Percentiles rank a stretch among this genome's conserved stretches.
Conservation (phyloP, 2,797 vertebrate species). For the Emys orbicularis region DNA sequence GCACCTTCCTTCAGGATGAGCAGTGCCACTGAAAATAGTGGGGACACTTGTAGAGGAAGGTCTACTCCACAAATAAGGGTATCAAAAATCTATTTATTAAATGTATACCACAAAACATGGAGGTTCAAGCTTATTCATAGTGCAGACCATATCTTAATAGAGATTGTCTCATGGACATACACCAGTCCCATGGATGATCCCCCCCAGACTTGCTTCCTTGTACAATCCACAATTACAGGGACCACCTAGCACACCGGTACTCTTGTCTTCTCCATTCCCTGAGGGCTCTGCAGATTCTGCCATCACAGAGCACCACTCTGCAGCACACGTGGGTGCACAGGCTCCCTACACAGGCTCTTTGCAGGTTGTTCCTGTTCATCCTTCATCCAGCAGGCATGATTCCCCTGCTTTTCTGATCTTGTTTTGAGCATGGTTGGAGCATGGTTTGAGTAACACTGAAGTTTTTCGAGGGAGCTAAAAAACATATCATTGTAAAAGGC, state of each 20-base stretch:
- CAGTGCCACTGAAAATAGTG: too few relatives aligned
- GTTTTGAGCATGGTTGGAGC: background rate
- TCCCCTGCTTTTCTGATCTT: background rate
- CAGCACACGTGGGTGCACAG: background rate
- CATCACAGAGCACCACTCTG: background rate
- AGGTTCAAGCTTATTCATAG: background rate
- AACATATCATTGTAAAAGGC: rapidly evolving
- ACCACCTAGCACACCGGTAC: rapidly evolving
- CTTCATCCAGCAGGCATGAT: background rate
- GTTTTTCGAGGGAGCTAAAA: background rate
- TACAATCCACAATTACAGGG: background rate
- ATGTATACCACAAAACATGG: background rate
- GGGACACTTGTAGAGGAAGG: too few relatives aligned
- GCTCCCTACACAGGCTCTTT: background rate
- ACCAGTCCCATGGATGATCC: background rate
- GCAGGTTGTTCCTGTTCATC: background rate
- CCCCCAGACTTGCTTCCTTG: background rate
- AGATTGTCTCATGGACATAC: background rate
- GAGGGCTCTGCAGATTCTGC: background rate
- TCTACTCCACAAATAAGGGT: background rate
- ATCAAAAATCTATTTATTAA: background rate
- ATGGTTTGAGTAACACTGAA: background rate
- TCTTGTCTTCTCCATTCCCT: rapidly evolving
- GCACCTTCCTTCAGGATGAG: too few relatives aligned
- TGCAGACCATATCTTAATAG: background rate